These are phyloP conservation scores for Trichechus manatus DNA, from an alignment of 2,113 vertebrate species.

Conservation along the genomic window DNA sequence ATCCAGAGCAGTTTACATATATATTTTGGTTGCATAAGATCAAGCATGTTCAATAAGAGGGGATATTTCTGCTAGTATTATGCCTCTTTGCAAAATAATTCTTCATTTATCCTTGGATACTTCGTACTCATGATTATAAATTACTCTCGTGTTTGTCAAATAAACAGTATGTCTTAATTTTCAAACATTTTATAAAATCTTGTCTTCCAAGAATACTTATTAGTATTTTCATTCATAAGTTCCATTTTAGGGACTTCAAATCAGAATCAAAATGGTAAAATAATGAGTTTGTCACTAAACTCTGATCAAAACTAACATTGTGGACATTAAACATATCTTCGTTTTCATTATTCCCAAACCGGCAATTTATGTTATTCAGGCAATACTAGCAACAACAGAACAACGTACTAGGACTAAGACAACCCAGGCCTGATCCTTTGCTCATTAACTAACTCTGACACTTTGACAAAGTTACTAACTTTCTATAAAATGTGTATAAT, in stretches of 20 bases:
- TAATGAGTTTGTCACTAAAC: constrained; percentile 13
- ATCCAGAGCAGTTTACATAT: neutral
- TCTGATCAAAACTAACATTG: neutral
- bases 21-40: neutral
- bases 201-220: constrained; percentile 15
- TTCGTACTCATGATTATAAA: neutral
- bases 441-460: constrained; percentile 6
- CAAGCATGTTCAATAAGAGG: constrained; percentile 3
- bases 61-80: neutral
- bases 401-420: neutral
- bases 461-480: constrained; percentile 11
- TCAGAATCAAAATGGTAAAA: constrained; percentile 56
- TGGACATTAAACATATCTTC: neutral
- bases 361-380: neutral
- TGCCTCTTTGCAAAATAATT: constrained; percentile 35
- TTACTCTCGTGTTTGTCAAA: constrained; percentile 42
- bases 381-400: neutral
- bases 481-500: constrained; percentile 36
- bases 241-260: constrained; percentile 14
- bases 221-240: constrained; percentile 51
- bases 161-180: constrained; percentile 28
- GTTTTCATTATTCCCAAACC: constrained; percentile 12
- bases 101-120: neutral
- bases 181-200: constrained; percentile 52
- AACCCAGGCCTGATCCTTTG: neutral